A percentile compares a stretch with the other conserved stretches of the same genome.
phyloP scores from a whole-genome alignment of 2,113 vertebrate genomes.

The Odontesthes bonariensis region DNA sequence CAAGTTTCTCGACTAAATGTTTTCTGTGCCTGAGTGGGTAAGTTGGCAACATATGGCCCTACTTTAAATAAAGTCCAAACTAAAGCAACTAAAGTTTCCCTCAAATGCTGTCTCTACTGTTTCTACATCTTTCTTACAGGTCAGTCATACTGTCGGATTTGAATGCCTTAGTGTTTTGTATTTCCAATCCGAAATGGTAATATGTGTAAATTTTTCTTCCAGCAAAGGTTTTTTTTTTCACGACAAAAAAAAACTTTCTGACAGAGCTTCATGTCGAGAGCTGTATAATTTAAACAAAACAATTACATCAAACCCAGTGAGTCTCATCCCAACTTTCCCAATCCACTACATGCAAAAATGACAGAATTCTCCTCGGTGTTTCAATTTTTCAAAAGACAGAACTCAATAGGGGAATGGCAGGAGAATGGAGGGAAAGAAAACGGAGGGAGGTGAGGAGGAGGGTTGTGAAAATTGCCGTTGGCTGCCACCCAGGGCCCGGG shows the following conservation, averaged over 20 bases:
- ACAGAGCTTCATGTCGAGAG: not conserved
- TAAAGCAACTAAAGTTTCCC: conserved; percentile 42
- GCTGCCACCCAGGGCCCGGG: conserved; percentile 84
- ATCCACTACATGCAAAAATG: conserved; percentile 17
- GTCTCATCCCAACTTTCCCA: conserved; percentile 26
- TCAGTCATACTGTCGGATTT: conserved; percentile 11
- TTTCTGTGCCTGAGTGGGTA: conserved; percentile 49
- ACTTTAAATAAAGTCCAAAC: conserved; percentile 54
- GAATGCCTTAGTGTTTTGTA: not conserved
- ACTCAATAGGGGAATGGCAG: conserved; percentile 59
- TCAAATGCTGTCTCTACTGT: conserved; percentile 30
- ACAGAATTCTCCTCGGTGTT: conserved; percentile 45
- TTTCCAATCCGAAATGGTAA: not conserved
- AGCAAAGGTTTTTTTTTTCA: not conserved
- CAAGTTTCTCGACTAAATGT: conserved; percentile 23
- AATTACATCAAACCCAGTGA: not conserved
- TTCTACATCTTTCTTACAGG: conserved; percentile 32
- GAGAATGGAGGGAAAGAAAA: conserved; percentile 73
- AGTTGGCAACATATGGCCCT: conserved; percentile 33
- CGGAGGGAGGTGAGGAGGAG: conserved; percentile 76
- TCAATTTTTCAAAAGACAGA: conserved; percentile 46
- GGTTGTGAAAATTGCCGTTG: conserved; percentile 83
- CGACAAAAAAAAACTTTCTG: not conserved
- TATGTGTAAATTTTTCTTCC: not conserved
- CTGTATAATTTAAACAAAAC: not conserved